These are phyloP conservation scores for Hybos culiciformis DNA, from an alignment of 2,888 invertebrate genomes.

Conservation along the genomic window DNA sequence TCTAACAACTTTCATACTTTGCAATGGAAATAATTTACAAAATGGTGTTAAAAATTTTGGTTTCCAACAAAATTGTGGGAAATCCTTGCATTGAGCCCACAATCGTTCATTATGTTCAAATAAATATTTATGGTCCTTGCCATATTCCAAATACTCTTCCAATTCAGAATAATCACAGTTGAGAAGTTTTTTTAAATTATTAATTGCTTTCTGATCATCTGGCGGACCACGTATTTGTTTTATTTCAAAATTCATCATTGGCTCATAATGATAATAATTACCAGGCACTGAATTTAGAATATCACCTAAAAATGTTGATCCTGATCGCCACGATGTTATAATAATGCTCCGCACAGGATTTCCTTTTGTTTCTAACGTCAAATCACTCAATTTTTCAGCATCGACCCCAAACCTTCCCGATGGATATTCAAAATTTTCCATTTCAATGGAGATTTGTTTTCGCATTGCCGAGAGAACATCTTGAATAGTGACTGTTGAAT, in stretches of 20 bases:
- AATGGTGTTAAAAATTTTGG: constrained; percentile 59
- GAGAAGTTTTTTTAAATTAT: constrained; percentile 55
- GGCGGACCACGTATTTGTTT: constrained; percentile 66
- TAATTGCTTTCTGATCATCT: constrained; percentile 50
- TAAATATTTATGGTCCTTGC: constrained; percentile 60
- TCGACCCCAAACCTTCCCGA: constrained; percentile 39
- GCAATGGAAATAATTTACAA: constrained; percentile 75
- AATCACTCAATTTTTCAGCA: constrained; percentile 48
- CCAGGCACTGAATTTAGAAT: constrained; percentile 71
- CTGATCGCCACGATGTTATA: constrained; percentile 81
- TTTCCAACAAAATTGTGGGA: constrained; percentile 53
- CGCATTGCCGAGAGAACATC: constrained; percentile 45
- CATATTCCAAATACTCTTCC: constrained; percentile 64
- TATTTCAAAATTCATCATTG: constrained; percentile 68
- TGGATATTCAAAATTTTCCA: constrained; percentile 47
- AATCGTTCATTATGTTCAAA: constrained; percentile 74
- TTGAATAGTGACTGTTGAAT: constrained; percentile 38
- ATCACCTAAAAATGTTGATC: constrained; percentile 80
- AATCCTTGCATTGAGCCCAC: constrained; percentile 63
- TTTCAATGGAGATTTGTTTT: constrained; percentile 40
- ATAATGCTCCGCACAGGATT: constrained; percentile 62
- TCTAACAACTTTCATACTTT: constrained; percentile 77
- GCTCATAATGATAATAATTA: constrained; percentile 84
- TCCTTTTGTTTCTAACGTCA: constrained; percentile 52
- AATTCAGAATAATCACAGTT: constrained; percentile 63